These are phyloP conservation scores for Orthosia incerta DNA, from an alignment of 2,888 invertebrate genomes.

Conservation along the genomic window DNA sequence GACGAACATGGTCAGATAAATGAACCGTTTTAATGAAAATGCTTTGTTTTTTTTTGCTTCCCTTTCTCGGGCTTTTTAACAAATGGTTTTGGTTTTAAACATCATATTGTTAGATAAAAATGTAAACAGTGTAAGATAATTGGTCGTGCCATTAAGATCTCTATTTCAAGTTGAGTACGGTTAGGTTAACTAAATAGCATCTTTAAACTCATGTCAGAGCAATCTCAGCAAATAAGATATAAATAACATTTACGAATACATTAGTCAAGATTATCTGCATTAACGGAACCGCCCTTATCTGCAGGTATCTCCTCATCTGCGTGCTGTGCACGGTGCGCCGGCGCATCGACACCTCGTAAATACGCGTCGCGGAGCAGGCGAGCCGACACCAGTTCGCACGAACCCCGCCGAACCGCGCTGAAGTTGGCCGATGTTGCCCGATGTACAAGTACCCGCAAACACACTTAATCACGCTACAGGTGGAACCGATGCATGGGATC, in stretches of 20 bases:
- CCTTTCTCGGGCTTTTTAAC: background rate
- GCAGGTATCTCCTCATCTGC: constrained; percentile 47
- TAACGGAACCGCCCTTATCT: constrained; percentile 50
- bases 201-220: constrained; percentile 3
- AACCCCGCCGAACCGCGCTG: constrained; percentile 21
- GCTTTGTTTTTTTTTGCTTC: constrained; percentile 20
- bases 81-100: background rate
- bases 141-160: background rate
- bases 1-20: constrained; percentile 48
- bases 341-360: constrained; percentile 63
- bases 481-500: constrained; percentile 38
- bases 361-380: constrained; percentile 46
- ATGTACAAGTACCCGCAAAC: constrained; percentile 40
- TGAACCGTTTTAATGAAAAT: constrained; percentile 1
- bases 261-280: constrained; percentile 45
- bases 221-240: constrained; percentile 28
- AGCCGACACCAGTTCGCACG: constrained; percentile 57
- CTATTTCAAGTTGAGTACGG: background rate
- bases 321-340: constrained; percentile 55
- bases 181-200: constrained; percentile 14
- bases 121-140: background rate
- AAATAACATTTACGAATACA: constrained; percentile 27
- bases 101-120: background rate
- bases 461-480: constrained; percentile 59
- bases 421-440: constrained; percentile 29